Conservation (phyloP, 2,797 vertebrate species). For the Falco naumanni region DNA sequence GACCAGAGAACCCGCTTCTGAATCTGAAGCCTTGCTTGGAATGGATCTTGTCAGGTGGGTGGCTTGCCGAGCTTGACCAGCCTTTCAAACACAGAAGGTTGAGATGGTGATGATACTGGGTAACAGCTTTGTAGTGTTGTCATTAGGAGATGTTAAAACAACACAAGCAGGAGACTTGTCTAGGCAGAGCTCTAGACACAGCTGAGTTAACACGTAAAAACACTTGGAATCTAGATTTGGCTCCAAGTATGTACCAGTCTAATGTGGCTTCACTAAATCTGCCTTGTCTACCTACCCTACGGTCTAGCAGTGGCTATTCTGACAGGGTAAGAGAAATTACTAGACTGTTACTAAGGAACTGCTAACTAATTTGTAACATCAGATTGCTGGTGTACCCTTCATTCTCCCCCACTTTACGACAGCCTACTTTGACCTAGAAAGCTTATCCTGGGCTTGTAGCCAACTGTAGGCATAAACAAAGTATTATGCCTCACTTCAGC, state of each 20-base stretch:
- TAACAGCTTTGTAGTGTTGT: background rate
- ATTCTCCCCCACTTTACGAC: background rate
- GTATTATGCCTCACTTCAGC: slow-evolving; percentile 7
- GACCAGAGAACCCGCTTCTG: slow-evolving; percentile 75
- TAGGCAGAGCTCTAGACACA: background rate
- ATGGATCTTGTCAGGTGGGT: slow-evolving; percentile 86
- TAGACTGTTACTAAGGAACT: background rate
- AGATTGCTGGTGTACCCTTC: background rate
- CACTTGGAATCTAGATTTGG: background rate
- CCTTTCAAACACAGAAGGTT: background rate
- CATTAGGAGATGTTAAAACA: background rate
- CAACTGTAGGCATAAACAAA: slow-evolving; percentile 37
- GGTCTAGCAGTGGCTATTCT: background rate
- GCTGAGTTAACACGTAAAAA: background rate
- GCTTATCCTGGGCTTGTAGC: slow-evolving; percentile 32
- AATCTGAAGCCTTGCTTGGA: slow-evolving; percentile 80
- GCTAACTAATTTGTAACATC: background rate
- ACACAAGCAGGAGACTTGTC: background rate
- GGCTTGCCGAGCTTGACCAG: background rate
- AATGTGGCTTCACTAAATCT: background rate
- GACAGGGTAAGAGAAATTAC: background rate
- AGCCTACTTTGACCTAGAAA: slow-evolving; percentile 28
- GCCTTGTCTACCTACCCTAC: background rate
- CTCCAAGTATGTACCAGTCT: background rate
- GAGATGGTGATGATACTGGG: background rate